A percentile compares a stretch with the other conserved stretches of the same genome.
Conservation (phyloP, 92 coral and sea anemone genomes). For the Diadumene lineata region DNA sequence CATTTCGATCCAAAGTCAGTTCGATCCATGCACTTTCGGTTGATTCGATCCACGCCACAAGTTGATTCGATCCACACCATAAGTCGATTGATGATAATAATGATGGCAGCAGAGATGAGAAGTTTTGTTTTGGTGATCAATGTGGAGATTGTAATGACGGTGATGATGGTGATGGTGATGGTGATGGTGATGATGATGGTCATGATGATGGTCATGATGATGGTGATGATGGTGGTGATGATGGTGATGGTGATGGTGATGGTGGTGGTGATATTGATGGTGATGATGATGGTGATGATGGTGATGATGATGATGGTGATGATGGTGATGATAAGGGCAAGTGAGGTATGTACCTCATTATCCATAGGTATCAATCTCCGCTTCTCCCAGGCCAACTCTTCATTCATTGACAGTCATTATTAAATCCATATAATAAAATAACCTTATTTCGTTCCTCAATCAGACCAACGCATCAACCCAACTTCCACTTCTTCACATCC, state of each 20-base stretch:
- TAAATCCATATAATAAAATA: no score
- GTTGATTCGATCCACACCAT: no score
- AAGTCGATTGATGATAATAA: not conserved
- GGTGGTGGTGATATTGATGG: not conserved
- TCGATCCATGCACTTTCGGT: no score
- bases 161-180: not conserved
- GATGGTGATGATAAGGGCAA: not conserved
- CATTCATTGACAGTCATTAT: no score
- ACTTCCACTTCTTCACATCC: not conserved
- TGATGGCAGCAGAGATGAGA: not conserved
- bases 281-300: not conserved
- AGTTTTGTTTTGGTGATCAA: not conserved
- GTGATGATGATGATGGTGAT: not conserved
- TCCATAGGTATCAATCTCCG: not conserved
- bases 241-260: conserved; percentile 1
- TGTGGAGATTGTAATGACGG: not conserved
- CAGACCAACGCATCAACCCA: no score
- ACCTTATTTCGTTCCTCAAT: no score
- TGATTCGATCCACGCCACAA: no score
- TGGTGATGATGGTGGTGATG: conserved; percentile 1
- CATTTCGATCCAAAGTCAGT: no score
- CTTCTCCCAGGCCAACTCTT: not conserved
- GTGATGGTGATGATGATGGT: not conserved
- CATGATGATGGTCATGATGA: not conserved
- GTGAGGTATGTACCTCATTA: not conserved